Evolutionary conservation across 2,888 invertebrate species (phyloP), one percentile per base, ranked within the genome.

Genomic region (Lasioglossum figueresi): DNA sequence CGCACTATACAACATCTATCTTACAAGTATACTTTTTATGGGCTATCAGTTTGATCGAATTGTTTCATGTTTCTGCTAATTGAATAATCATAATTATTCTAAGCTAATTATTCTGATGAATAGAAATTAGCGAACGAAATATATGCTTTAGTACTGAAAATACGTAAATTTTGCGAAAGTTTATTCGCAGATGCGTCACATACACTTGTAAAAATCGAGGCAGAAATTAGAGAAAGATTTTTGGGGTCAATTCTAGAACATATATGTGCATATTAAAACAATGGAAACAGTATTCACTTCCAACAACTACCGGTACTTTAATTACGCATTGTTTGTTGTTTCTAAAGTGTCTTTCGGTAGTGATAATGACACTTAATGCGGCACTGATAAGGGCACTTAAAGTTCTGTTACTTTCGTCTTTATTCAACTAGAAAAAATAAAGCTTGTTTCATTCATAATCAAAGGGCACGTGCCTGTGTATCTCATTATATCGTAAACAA

Each of bases 241-340:
- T 43, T 8, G 2, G 14, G 43, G 14, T 43, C 43, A 43, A 71
- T 27, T 43, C 16, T 27, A 2, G 14, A 59, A 2, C 70, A 16
- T 63, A 4, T n/a, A 56, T 2, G n/a, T 37, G 5, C 19, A 6
- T 6, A 2, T 23, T 68, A 23, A 4, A n/a, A 37, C 37, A 70
- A 40, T 43, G n/a, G n/a, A 70, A 27, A 40, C 12, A 12, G 40
- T n/a, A 23, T 70, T 48, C 48, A 19, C 19, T 48, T 48, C n/a
- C 12, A 77, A 56, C 77, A 56, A 70, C 80, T 43, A 59, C 76
- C 43, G 34, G 6, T 19, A 63, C 56, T 78, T 59, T 71, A 56
- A 80, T 77, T 80, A 71, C 45, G 16, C 56, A 43, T 59, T 59
- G 56, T 71, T 77, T 70, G 63, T 52, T 56, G n/a, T 77, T 70